These are phyloP conservation scores for Torymus texanus DNA, from an alignment of 2,888 invertebrate species.

Conservation along the genomic window DNA sequence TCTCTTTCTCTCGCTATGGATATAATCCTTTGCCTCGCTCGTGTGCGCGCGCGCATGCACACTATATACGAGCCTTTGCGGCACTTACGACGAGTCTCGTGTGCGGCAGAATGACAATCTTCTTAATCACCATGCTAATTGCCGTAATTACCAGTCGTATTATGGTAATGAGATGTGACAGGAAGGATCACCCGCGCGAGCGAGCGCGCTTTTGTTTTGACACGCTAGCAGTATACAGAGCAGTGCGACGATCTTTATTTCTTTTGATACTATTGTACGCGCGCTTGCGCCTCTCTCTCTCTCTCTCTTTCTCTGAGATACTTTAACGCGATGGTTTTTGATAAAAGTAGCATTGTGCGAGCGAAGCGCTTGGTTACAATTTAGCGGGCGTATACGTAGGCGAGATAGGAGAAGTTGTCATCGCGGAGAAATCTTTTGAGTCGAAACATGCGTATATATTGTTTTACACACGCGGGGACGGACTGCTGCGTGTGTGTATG, in stretches of 20 bases:
- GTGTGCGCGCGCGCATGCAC: background rate
- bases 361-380: background rate
- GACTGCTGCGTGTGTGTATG: background rate
- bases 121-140: conserved; percentile 71
- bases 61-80: background rate
- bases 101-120: conserved; percentile 61
- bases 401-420: background rate
- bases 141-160: conserved; percentile 65
- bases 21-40: conserved; percentile 32
- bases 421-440: conserved; percentile 22
- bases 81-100: conserved; percentile 21
- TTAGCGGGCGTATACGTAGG: too few relatives aligned
- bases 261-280: conserved; percentile 43
- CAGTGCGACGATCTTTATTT: conserved; percentile 19
- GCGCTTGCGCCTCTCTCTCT: background rate
- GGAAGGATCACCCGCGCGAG: conserved; percentile 61
- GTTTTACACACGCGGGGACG: background rate
- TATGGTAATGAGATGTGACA: conserved; percentile 72
- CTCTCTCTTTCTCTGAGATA: background rate
- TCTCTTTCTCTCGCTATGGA: too few relatives aligned
- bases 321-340: conserved; percentile 30
- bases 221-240: background rate
- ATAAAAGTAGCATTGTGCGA: conserved; percentile 15
- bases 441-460: background rate
- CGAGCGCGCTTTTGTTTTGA: conserved; percentile 43